Percentiles rank a stretch among this genome's conserved stretches.
Conservation (phyloP, 1,140 invertebrate genomes). For the Pseudomyrmex pallidus region DNA sequence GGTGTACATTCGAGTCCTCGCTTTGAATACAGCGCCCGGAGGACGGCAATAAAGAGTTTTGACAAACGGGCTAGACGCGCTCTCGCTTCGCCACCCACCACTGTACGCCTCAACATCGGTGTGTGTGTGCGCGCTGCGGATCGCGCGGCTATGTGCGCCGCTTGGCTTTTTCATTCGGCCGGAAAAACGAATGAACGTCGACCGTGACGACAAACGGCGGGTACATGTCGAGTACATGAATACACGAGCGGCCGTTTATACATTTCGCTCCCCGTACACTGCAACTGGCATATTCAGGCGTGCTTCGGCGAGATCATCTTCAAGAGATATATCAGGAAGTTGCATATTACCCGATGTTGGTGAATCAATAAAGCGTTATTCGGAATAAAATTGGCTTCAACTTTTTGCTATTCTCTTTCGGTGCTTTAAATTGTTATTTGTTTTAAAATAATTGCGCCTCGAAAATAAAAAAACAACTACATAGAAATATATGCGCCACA, state of each 20-base stretch:
- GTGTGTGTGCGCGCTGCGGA: slow-evolving; percentile 24
- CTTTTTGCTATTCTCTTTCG: not conserved
- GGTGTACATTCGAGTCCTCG: slow-evolving; percentile 73
- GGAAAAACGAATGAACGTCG: slow-evolving; percentile 77
- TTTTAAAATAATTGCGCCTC: not conserved
- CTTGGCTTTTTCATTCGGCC: slow-evolving; percentile 73
- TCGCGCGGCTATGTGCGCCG: slow-evolving; percentile 56
- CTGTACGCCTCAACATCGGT: not conserved
- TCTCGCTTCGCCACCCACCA: slow-evolving; percentile 46
- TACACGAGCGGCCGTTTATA: slow-evolving; percentile 68
- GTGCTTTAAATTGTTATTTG: not conserved
- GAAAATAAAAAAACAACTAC: too few species aligned
- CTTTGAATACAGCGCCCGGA: slow-evolving; percentile 76
- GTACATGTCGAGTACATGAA: slow-evolving; percentile 76
- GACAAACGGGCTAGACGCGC: slow-evolving; percentile 73
- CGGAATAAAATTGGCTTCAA: not conserved
- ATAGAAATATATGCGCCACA: too few species aligned
- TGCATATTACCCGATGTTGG: too few species aligned
- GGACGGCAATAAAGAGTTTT: slow-evolving; percentile 80
- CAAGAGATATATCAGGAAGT: not conserved
- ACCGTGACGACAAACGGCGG: slow-evolving; percentile 71
- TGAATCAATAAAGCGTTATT: not conserved
- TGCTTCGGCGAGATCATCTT: slow-evolving; percentile 34
- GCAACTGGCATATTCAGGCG: slow-evolving; percentile 33
- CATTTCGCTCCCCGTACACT: slow-evolving; percentile 60